Percentiles rank a stretch among this genome's conserved stretches.
These are phyloP conservation scores for Ptycholaimellus sp. DNA, from an alignment of 2,888 invertebrate genomes.

Conservation along the genomic window DNA sequence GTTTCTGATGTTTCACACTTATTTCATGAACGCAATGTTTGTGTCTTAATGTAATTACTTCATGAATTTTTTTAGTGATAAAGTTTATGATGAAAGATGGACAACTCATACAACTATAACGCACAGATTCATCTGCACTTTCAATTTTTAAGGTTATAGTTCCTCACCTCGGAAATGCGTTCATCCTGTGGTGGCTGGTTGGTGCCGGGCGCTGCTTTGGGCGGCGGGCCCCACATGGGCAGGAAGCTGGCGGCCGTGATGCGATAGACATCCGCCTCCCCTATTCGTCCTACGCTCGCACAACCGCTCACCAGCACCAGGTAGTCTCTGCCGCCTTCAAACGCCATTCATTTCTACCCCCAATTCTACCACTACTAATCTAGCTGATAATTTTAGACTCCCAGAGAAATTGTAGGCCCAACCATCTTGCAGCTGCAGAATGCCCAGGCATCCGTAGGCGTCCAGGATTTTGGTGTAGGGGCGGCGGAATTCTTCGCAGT, in stretches of 20 bases:
- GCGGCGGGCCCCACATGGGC: slow-evolving; percentile 36
- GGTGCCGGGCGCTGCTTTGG: neutral
- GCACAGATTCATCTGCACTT: no score
- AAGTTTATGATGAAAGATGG: no score
- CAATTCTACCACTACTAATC: slow-evolving; percentile 5
- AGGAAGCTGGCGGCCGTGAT: slow-evolving; percentile 74
- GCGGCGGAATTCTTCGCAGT: slow-evolving; percentile 63
- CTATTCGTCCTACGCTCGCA: slow-evolving; percentile 80
- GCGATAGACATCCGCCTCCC: slow-evolving; percentile 75
- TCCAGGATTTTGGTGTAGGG: slow-evolving; percentile 71
- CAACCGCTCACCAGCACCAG: slow-evolving; percentile 82
- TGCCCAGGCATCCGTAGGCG: slow-evolving; percentile 83
- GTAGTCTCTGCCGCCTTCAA: neutral
- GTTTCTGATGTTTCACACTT: neutral
- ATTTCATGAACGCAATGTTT: neutral
- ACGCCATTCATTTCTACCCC: neutral
- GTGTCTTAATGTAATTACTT: no score
- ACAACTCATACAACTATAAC: no score
- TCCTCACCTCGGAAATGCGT: slow-evolving; percentile 29
- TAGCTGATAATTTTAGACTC: neutral
- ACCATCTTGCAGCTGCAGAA: slow-evolving; percentile 40
- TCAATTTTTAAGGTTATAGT: no score
- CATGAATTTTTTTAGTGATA: no score
- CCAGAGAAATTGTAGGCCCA: slow-evolving; percentile 1
- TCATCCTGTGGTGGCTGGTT: slow-evolving; percentile 30